Base-by-base conservation (phyloP, 2,888 invertebrate genomes). In the Leucophenga maculata region DNA sequence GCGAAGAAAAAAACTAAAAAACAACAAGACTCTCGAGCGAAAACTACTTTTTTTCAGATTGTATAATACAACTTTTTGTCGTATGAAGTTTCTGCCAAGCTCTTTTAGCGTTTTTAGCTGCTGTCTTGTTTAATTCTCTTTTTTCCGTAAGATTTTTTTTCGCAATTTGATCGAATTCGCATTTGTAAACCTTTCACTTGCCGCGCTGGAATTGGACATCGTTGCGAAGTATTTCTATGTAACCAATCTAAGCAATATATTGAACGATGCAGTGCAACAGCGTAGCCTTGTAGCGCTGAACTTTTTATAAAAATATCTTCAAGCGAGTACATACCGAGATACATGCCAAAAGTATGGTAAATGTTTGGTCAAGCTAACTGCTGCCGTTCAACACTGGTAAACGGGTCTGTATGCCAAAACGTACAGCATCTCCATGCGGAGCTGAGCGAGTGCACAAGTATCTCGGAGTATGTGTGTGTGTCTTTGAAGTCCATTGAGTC, bases 121-220 rank as follows among this genome's bases (percentile, higher is more conserved):
- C 55, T 46, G 54, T 52, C 16, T 39, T 64, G 31, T 20, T 62
- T 46, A 54, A 20, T 68, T 14, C 22, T 62, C 16, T 62, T 69
- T 57, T 14, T 55, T 69, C 13, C 57, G 14, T 39, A 14, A 54
- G 39, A 44, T 52, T 52, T 64, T 50, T 54, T 39, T 44, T 64
- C 44, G n/a, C 26, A 46, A 44, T 66, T 52, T 68, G 22, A 54
- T 54, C 66, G 64, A 70, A 72, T 69, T 71, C 70, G 67, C 68
- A 70, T 74, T 68, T 71, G 72, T 70, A 76, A 74, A 75, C 82
- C 82, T 80, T 85, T 82, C 79, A 80, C 85, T 75, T 65, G 39
- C 9, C 54, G 6, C 18, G 57, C 65, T 75, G 75, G 64, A 67
- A 66, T 68, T 67, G 69, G 73, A 69, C 74, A 72, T 65, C 74